Percentiles rank a stretch among this genome's conserved stretches.
These are phyloP conservation scores for Cephus spinipes DNA, from an alignment of 2,888 invertebrate genomes.

Conservation along the genomic window DNA sequence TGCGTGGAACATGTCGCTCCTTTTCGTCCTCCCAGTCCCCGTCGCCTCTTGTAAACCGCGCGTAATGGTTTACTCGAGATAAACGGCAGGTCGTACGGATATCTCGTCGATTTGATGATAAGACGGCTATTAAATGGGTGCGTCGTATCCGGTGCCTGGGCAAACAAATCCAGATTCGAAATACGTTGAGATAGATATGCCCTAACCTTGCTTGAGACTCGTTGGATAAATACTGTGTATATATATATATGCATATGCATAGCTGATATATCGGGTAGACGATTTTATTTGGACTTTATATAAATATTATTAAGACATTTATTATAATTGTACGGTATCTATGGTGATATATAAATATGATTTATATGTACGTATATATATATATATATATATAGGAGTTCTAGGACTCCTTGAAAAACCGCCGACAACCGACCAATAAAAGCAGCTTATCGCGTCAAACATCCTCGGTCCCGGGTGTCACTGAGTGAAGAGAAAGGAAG, in stretches of 20 bases:
- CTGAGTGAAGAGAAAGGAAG: conserved; percentile 7
- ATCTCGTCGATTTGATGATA: conserved; percentile 42
- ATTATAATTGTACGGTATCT: too few species aligned
- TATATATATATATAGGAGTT: not conserved
- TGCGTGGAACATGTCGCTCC: not conserved
- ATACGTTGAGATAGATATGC: not conserved
- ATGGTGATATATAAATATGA: too few species aligned
- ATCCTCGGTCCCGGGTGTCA: conserved; percentile 43
- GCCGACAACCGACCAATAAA: conserved; percentile 47
- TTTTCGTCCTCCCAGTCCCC: too few species aligned
- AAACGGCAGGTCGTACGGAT: conserved; percentile 27
- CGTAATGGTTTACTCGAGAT: conserved; percentile 35
- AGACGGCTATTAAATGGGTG: conserved; percentile 33
- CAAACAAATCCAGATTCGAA: conserved; percentile 44
- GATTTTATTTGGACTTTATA: not conserved
- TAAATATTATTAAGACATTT: too few species aligned
- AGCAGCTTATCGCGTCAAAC: conserved; percentile 52
- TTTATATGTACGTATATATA: too few species aligned
- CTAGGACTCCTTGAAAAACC: conserved; percentile 25
- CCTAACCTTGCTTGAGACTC: not conserved
- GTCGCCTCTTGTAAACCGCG: not conserved
- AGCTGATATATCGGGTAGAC: not conserved
- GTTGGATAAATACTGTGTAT: not conserved
- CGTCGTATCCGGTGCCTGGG: conserved; percentile 36
- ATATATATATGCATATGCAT: not conserved